Percentiles rank a stretch among this genome's conserved stretches.
phyloP scores from a whole-genome alignment of 2,888 invertebrate genomes.

The Drosophila trichaetosa region DNA sequence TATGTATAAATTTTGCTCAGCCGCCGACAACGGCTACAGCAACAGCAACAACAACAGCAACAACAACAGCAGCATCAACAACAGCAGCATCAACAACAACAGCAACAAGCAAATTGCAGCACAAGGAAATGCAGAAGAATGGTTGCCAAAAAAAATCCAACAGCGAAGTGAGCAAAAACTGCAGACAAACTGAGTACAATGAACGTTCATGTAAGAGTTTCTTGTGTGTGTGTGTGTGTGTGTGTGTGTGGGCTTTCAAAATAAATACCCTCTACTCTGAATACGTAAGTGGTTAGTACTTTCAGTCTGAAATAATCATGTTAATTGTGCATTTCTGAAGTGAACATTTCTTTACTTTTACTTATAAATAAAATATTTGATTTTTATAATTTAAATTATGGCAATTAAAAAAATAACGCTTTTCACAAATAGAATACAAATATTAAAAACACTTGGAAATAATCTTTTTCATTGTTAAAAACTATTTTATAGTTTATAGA shows the following conservation, averaged over 20 bases:
- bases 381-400: no score
- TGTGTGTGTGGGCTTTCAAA: neutral
- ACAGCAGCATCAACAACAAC: slow-evolving; percentile 27
- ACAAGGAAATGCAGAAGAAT: slow-evolving; percentile 61
- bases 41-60: slow-evolving; percentile 22
- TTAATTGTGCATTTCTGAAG: neutral
- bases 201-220: neutral
- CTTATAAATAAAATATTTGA: neutral
- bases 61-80: slow-evolving; percentile 20
- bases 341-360: neutral
- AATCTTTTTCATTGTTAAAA: neutral
- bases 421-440: neutral
- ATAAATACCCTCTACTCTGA: slow-evolving; percentile 15
- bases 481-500: neutral
- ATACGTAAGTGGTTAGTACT: neutral
- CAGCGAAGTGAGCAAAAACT: slow-evolving; percentile 15
- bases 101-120: slow-evolving; percentile 43
- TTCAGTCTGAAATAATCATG: neutral
- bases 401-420: neutral
- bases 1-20: slow-evolving; percentile 59
- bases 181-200: slow-evolving; percentile 41
- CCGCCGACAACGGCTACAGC: slow-evolving; percentile 21
- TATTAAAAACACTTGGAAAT: neutral
- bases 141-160: slow-evolving; percentile 45
- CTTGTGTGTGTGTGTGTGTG: neutral